These are phyloP conservation scores for Ceratosolen solmsi DNA, from an alignment of 1,140 invertebrate species.

Conservation along the genomic window DNA sequence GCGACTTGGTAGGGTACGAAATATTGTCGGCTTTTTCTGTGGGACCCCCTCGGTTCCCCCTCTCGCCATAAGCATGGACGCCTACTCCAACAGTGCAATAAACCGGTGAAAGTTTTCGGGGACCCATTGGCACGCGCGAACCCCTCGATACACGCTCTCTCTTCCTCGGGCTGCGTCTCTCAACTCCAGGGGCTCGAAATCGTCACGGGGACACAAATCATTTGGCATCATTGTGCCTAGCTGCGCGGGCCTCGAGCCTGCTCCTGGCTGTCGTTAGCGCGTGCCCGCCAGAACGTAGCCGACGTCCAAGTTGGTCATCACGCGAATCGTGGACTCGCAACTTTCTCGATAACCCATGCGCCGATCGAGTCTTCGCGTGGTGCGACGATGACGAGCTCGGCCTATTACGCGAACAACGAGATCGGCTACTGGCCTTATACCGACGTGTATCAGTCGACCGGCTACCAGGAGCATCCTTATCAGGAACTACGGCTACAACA, in stretches of 20 bases:
- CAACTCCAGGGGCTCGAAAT: constrained; percentile 53
- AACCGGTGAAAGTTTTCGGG: constrained; percentile 65
- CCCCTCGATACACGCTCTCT: constrained; percentile 49
- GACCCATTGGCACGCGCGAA: constrained; percentile 67
- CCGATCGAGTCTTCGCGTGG: no score
- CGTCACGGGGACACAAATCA: constrained; percentile 62
- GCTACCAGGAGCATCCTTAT: constrained; percentile 12
- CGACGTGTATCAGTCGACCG: constrained; percentile 14
- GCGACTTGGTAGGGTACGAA: constrained; percentile 8
- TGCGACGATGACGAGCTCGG: constrained; percentile 57
- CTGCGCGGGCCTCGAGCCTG: constrained; percentile 27
- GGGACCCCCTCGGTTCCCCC: neutral
- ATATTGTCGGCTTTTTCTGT: constrained; percentile 7
- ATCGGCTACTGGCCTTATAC: constrained; percentile 57
- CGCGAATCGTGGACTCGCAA: neutral
- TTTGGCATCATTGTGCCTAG: constrained; percentile 60
- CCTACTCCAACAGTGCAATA: constrained; percentile 55
- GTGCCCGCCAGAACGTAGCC: constrained; percentile 23
- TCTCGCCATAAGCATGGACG: constrained; percentile 38
- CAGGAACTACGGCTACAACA: constrained; percentile 4
- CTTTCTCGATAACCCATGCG: neutral
- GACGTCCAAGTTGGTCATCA: constrained; percentile 37
- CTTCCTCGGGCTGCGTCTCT: constrained; percentile 26
- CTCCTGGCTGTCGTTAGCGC: constrained; percentile 2
- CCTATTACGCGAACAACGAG: constrained; percentile 55